A percentile compares a stretch with the other conserved stretches of the same genome.
Conservation (phyloP, 2,888 invertebrate genomes). For the Agriopis aurantiaria region DNA sequence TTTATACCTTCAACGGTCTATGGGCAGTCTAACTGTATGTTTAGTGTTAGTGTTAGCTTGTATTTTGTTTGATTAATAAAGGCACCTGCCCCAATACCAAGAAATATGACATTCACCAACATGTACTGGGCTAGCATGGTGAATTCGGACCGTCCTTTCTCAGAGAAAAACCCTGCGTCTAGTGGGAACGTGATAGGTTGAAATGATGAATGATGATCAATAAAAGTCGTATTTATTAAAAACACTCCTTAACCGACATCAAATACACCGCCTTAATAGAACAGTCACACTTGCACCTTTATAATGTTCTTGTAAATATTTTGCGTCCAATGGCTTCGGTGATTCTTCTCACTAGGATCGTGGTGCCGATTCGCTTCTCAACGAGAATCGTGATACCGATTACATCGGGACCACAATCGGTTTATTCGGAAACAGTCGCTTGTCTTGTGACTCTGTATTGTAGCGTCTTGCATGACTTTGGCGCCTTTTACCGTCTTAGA, state of each 20-base stretch:
- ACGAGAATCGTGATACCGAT: slow-evolving; percentile 67
- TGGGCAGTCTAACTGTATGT: too few relatives aligned
- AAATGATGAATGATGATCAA: too few relatives aligned
- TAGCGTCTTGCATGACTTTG: slow-evolving; percentile 48
- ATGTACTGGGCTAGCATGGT: too few relatives aligned
- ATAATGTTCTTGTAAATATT: slow-evolving; percentile 76
- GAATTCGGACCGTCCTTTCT: too few relatives aligned
- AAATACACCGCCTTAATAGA: slow-evolving; percentile 64
- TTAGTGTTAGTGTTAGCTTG: too few relatives aligned
- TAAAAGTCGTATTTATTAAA: slow-evolving; percentile 40
- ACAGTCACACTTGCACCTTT: slow-evolving; percentile 56
- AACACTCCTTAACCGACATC: slow-evolving; percentile 65
- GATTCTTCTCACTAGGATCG: slow-evolving; percentile 4
- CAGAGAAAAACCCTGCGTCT: too few relatives aligned
- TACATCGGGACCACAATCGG: slow-evolving; percentile 64
- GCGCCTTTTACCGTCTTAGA: not conserved
- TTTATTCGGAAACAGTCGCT: slow-evolving; percentile 65
- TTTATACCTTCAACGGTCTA: too few relatives aligned
- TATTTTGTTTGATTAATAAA: too few relatives aligned
- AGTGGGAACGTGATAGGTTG: too few relatives aligned
- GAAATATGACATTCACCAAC: too few relatives aligned
- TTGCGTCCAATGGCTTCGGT: slow-evolving; percentile 64
- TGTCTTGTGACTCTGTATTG: slow-evolving; percentile 54
- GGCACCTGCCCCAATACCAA: too few relatives aligned
- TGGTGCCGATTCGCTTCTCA: slow-evolving; percentile 5